Percentiles rank a stretch among this genome's conserved stretches.
phyloP scores from a whole-genome alignment of 1,140 invertebrate species.

The Apolygus lucorum region DNA sequence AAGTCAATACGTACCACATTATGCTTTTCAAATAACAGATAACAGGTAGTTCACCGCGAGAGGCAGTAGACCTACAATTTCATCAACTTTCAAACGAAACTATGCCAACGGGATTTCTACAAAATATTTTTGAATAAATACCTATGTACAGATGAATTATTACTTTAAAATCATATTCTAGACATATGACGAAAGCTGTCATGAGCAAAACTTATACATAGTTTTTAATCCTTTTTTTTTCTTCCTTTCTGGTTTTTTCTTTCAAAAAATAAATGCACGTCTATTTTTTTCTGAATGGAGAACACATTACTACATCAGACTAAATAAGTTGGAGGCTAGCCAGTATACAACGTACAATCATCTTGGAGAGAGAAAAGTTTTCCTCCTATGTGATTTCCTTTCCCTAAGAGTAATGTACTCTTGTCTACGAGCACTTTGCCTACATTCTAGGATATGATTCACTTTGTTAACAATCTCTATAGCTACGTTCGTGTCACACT shows the following conservation, averaged over 20 bases:
- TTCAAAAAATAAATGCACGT: constrained; percentile 17
- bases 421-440: constrained; percentile 58
- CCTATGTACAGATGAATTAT: background rate
- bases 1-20: no score
- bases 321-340: constrained; percentile 12
- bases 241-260: no score
- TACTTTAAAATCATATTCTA: background rate
- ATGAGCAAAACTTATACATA: background rate
- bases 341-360: constrained; percentile 30
- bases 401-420: constrained; percentile 59
- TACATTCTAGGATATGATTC: constrained; percentile 74
- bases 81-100: constrained; percentile 6
- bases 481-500: constrained; percentile 62
- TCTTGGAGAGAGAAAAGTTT: constrained; percentile 43
- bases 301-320: constrained; percentile 16
- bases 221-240: background rate
- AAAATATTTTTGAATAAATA: background rate
- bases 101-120: background rate
- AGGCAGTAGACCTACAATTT: no score
- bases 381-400: constrained; percentile 49
- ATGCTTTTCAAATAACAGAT: no score
- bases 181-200: background rate
- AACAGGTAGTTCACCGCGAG: no score
- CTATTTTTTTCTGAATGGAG: background rate
- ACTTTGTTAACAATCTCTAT: constrained; percentile 79